Evolutionary conservation across 2,113 vertebrate genomes (phyloP), one percentile per base, ranked within the genome.

Genomic region (Agelaius phoeniceus): DNA sequence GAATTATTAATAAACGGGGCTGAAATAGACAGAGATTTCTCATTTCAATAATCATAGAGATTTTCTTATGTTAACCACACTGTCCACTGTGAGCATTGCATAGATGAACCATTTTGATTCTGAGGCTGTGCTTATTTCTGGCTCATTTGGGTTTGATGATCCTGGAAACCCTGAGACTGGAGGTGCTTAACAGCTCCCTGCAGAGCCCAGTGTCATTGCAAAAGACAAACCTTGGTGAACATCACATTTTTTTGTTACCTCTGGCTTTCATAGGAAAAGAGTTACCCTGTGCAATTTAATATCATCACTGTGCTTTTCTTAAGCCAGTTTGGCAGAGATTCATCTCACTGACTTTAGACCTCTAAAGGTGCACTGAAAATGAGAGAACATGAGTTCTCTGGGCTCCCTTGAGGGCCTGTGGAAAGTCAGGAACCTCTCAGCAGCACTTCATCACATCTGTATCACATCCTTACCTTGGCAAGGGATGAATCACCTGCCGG

Each of bases 391-490:
- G 46, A 69, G 26, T 62, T 90, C 30, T 63, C 41, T 46, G n/a
- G 8, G 35, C 33, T 93, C 92, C 82, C 82, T 71, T 39, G 79
- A 86, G 94, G 83, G 26, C 12, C 46, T 69, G 15, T 74, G 75
- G 43, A 79, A 93, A 90, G 85, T 66, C 94, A 86, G 65, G 46
- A 77, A 67, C 44, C 46, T 74, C 86, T 93, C 88, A 81, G 71
- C 62, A 95, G 74, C 92, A 95, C 72, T 95, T 95, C 76, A 77
- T 86, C 85, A 90, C 76, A 90, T 92, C 85, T 95, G 78, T 63
- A 74, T 74, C 51, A 63, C 49, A 86, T 74, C 55, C n/a, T 77
- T 80, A 80, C 37, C 46, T 69, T 96, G 92, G 86, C 90, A 86
- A 89, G 30, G 72, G 93, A 95, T 92, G 51, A 94, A 84, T 94